phyloP scores from a whole-genome alignment of 2,888 invertebrate genomes.

The Hypercompe scribonia region DNA sequence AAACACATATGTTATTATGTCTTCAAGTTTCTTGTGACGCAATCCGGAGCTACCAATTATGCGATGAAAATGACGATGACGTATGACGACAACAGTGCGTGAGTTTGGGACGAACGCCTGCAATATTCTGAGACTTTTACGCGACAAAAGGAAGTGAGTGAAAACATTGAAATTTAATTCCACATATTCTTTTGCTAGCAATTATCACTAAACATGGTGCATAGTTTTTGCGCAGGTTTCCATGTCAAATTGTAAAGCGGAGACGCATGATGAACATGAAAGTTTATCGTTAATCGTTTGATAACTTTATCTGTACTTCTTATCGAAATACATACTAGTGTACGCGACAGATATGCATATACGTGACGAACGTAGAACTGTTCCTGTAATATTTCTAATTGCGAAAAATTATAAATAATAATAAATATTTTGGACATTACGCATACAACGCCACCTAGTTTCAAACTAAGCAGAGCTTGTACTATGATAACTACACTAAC shows the following conservation, averaged over 20 bases:
- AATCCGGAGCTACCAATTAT: too few species aligned
- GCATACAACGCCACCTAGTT: too few species aligned
- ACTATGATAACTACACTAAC: too few species aligned
- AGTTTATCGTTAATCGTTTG: conserved; percentile 4
- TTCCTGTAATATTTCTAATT: not conserved
- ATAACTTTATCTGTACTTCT: not conserved
- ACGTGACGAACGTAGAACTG: not conserved
- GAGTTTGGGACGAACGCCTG: not conserved
- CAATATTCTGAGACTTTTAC: not conserved
- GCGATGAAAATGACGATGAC: too few species aligned
- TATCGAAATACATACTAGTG: not conserved
- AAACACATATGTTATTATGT: too few species aligned
- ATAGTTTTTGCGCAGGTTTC: too few species aligned
- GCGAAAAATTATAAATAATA: too few species aligned
- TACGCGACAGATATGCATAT: not conserved
- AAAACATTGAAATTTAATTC: not conserved
- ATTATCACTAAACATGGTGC: not conserved
- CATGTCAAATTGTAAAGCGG: too few species aligned
- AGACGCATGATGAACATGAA: not conserved
- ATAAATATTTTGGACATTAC: too few species aligned
- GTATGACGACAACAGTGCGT: too few species aligned
- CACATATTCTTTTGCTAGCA: not conserved
- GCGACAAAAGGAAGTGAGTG: not conserved
- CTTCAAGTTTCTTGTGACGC: too few species aligned
- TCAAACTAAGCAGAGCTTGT: too few species aligned